Evolutionary conservation across 2,113 vertebrate genomes (phyloP), one percentile per base, ranked within the genome.

Genomic region (Grantiella picta): DNA sequence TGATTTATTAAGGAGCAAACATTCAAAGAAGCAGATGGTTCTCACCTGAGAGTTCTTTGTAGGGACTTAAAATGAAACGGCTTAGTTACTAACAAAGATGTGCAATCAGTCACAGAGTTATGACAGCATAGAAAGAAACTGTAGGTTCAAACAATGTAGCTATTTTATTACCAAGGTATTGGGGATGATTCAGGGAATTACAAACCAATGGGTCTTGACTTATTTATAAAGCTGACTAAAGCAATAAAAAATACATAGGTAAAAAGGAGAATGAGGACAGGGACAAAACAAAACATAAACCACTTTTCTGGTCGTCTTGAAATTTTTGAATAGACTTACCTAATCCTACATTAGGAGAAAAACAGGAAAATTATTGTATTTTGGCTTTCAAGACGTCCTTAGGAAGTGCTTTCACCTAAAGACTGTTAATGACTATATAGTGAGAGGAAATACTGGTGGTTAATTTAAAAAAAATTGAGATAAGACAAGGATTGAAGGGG

Each of bases 11-110:
- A 75, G 81, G 72, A 89, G 16, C 10, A 92, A 89, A 50, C 23
- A 66, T 82, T 93, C 76, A 59, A 70, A 65, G 86, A 83, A 94
- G 27, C 82, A 94, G 80, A 95, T 92, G 76, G 82, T 64, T 89
- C 42, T 84, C 76, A 81, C 56, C 40, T 3, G 24, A 77, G 63
- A 96, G 42, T 73, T 94, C 76, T 95, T 89, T 8, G 3, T 27
- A 20, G 71, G 19, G 42, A 54, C 38, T 94, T 95, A 75, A 81
- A 95, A 95, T 84, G 33, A 91, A 92, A 90, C 63, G 45, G 12
- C 24, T 82, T 56, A 38, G 40, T 35, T 94, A 47, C 44, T 52
- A 71, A 57, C 18, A 72, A 85, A 90, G 66, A 82, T 49, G 15
- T 80, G 15, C 15, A 31, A 85, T 76, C 65, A 72, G 57, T 94